A percentile compares a stretch with the other conserved stretches of the same genome.
Conservation (phyloP, 2,113 vertebrate species). For the Baryphthengus martii region DNA sequence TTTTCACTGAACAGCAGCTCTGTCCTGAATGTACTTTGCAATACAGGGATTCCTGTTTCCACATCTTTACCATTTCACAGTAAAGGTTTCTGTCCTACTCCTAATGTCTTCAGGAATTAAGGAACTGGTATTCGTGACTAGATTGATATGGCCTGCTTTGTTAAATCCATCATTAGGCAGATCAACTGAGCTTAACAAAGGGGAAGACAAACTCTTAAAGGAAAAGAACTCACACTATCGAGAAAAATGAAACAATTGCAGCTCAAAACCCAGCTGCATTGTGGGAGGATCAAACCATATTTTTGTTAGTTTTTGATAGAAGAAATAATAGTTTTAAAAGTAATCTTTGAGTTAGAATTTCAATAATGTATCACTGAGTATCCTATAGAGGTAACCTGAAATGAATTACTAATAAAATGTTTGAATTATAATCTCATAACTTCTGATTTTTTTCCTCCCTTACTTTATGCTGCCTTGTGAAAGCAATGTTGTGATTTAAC, state of each 20-base stretch:
- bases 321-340: background rate
- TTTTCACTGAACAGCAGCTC: background rate
- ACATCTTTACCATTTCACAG: background rate
- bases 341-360: background rate
- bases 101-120: background rate
- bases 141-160: background rate
- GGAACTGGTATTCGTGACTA: background rate
- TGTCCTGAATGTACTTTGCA: background rate
- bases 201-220: conserved; percentile 33
- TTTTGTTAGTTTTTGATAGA: background rate
- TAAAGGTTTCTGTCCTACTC: background rate
- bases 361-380: background rate
- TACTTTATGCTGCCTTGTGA: background rate
- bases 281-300: background rate
- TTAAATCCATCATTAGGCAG: conserved; percentile 54
- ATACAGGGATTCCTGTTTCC: background rate
- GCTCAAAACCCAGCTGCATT: background rate
- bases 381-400: background rate
- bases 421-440: background rate
- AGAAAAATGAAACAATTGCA: background rate
- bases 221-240: background rate
- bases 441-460: background rate
- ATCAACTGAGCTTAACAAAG: conserved; percentile 33
- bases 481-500: background rate
- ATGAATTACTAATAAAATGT: background rate